Conservation (phyloP, 2,888 invertebrate species). For the Campoplex capitator region DNA sequence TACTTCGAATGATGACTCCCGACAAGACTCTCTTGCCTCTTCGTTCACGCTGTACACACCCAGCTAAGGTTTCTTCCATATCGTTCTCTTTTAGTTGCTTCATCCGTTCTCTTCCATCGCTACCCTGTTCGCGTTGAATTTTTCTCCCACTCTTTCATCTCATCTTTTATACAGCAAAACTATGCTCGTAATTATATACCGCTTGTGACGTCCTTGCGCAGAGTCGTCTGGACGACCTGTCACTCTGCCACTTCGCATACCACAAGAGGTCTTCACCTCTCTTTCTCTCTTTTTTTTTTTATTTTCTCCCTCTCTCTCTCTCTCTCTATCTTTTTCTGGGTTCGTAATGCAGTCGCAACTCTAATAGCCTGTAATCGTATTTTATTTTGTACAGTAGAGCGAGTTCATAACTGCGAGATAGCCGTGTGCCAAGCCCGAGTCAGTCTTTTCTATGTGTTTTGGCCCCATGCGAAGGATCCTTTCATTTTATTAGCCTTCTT, state of each 20-base stretch:
- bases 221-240: slow-evolving; percentile 1
- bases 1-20: slow-evolving; percentile 56
- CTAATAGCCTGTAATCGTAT: slow-evolving; percentile 39
- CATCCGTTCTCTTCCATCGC: slow-evolving; percentile 40
- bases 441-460: slow-evolving; percentile 50
- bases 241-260: slow-evolving; percentile 26
- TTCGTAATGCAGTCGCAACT: slow-evolving; percentile 20
- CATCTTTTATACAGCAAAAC: slow-evolving; percentile 32
- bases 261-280: background rate
- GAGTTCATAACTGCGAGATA: slow-evolving; percentile 35
- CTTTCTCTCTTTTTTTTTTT: background rate
- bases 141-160: slow-evolving; percentile 15
- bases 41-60: slow-evolving; percentile 17
- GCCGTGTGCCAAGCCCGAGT: slow-evolving; percentile 40
- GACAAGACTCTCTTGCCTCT: slow-evolving; percentile 42
- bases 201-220: slow-evolving; percentile 26
- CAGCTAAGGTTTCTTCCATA: slow-evolving; percentile 40
- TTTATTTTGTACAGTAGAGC: slow-evolving; percentile 41
- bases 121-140: slow-evolving; percentile 17
- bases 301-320: no score
- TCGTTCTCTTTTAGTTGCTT: slow-evolving; percentile 52
- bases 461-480: slow-evolving; percentile 25
- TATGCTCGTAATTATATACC: slow-evolving; percentile 43
- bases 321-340: background rate
- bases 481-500: slow-evolving; percentile 50